phyloP scores from a whole-genome alignment of 1,140 invertebrate species.

The Arctopsyche grandis region DNA sequence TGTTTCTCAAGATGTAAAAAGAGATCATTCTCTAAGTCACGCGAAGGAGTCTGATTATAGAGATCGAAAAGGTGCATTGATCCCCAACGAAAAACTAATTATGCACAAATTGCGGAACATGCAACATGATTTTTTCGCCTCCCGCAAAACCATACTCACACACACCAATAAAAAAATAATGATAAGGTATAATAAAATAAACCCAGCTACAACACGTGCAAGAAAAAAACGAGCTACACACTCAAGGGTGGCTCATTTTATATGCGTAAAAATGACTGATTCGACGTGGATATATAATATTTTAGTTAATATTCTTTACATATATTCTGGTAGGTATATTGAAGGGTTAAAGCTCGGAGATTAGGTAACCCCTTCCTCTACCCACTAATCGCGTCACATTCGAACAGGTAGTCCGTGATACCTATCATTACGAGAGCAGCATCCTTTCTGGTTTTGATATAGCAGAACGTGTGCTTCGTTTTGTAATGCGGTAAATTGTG shows the following conservation, averaged over 20 bases:
- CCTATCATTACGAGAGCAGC: not conserved
- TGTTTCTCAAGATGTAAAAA: not conserved
- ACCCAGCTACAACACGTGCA: too few species aligned
- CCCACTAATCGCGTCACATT: not conserved
- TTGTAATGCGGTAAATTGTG: too few species aligned
- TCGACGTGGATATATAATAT: too few species aligned
- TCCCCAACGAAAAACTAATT: conserved; percentile 6
- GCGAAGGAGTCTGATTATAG: conserved; percentile 19
- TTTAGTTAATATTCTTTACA: too few species aligned
- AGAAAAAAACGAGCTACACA: too few species aligned
- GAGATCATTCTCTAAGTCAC: conserved; percentile 24
- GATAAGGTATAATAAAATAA: too few species aligned
- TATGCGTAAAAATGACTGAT: too few species aligned
- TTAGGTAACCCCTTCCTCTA: not conserved
- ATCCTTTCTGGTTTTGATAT: not conserved
- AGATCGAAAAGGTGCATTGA: conserved; percentile 34
- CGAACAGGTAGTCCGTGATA: not conserved
- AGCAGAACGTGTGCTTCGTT: too few species aligned
- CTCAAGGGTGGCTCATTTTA: too few species aligned
- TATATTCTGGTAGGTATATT: not conserved
- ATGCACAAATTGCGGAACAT: not conserved
- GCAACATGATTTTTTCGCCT: not conserved
- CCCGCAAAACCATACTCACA: too few species aligned
- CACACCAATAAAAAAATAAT: too few species aligned
- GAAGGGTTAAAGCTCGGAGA: not conserved